Percentiles rank a stretch among this genome's conserved stretches.
phyloP scores from a whole-genome alignment of 2,888 invertebrate species.

The Papilio elwesi region DNA sequence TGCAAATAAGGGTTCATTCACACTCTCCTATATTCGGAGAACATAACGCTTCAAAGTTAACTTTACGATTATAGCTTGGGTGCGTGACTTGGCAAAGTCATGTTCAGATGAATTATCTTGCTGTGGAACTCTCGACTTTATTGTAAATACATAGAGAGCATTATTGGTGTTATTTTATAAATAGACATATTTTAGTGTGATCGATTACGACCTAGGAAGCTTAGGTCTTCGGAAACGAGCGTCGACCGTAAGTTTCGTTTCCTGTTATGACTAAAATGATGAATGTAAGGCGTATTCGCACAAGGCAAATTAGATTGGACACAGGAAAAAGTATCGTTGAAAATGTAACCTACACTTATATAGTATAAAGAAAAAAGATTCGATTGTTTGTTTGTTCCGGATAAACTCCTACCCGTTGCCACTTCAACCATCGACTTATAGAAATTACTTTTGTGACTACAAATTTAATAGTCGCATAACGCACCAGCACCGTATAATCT shows the following conservation, averaged over 20 bases:
- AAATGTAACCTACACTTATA: background rate
- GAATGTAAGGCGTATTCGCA: background rate
- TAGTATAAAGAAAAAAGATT: too few relatives aligned
- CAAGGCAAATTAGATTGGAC: background rate
- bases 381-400: too few relatives aligned
- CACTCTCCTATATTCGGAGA: constrained; percentile 25
- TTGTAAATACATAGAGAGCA: background rate
- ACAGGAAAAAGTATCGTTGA: background rate
- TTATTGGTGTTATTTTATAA: background rate
- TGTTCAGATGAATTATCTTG: background rate
- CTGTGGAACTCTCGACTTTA: constrained; percentile 25
- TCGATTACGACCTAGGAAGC: constrained; percentile 34
- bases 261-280: constrained; percentile 1
- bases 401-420: too few relatives aligned
- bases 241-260: constrained; percentile 18
- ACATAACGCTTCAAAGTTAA: constrained; percentile 20
- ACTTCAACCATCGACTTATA: too few relatives aligned
- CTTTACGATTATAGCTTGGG: constrained; percentile 31
- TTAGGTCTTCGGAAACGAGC: constrained; percentile 33
- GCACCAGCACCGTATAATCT: too few relatives aligned
- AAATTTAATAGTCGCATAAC: too few relatives aligned
- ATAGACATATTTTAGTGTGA: constrained; percentile 14
- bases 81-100: constrained; percentile 15
- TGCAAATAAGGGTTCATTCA: constrained; percentile 32
- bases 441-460: too few relatives aligned